Evolutionary conservation across 2,888 invertebrate genomes (phyloP), one percentile per base, ranked within the genome.

Genomic region (Callinectes sapidus): DNA sequence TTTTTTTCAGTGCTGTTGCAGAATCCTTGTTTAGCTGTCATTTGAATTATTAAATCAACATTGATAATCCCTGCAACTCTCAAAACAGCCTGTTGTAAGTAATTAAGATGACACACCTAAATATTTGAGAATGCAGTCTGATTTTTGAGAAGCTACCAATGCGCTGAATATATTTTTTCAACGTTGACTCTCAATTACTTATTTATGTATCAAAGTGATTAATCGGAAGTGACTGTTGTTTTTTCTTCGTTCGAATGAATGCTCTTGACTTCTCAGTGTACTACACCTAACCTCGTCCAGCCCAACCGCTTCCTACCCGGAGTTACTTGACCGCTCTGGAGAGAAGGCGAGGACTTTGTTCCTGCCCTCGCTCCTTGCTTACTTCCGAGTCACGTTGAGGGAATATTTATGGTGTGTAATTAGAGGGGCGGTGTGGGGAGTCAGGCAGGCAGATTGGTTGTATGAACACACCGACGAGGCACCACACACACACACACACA

Each of bases 311-410:
- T 16, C 81, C 16, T 35, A 39, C 39, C 39, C 39, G 1, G 81
- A 35, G 35, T 32, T 35, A 35, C 81, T 77, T 77, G 71, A 77
- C 71, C 71, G 71, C 13, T 28, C 13, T 1, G 71, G 48, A 48
- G 48, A 10, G 71, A 77, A 77, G n/a, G 71, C 71, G n/a, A 77
- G 71, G 71, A 77, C 71, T 28, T 13, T n/a, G 13, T 13, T 77
- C 28, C 71, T n/a, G 35, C n/a, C 81, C 35, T 81, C 81, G 32
- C 81, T 81, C 16, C 35, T 35, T 32, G 5, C 35, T 35, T 81
- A 32, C 81, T 81, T 81, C 81, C 81, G 81, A 81, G 81, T 81
- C 81, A 81, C 81, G 81, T 81, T 81, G 81, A 16, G 35, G 35
- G 32, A 81, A 35, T 81, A 81, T 81, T 81, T 81, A 81, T 81